Conservation (phyloP, 2,888 invertebrate genomes). For the Arrhopalites spinosus region DNA sequence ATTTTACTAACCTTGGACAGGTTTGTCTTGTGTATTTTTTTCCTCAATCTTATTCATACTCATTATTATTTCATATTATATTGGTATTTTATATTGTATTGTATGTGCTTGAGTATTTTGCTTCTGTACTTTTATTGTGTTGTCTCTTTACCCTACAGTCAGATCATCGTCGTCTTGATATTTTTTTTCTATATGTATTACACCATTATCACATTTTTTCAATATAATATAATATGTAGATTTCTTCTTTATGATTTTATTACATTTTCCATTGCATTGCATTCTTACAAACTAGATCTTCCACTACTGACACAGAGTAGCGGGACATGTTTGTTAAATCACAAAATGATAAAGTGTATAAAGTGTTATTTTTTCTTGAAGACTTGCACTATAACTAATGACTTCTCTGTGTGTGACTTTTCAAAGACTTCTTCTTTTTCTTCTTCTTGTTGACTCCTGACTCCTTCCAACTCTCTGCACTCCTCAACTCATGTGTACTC, state of each 20-base stretch:
- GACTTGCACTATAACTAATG: neutral
- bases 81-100: neutral
- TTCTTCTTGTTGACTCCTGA: no score
- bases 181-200: neutral
- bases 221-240: no score
- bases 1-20: slow-evolving; percentile 61
- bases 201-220: neutral
- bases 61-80: neutral
- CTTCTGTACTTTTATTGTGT: neutral
- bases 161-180: neutral
- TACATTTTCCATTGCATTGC: neutral
- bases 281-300: slow-evolving; percentile 37
- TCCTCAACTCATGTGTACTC: slow-evolving; percentile 5
- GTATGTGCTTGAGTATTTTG: neutral
- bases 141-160: no score
- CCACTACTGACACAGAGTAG: slow-evolving; percentile 37
- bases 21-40: slow-evolving; percentile 57
- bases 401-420: slow-evolving; percentile 12
- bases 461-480: no score
- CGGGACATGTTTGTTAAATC: slow-evolving; percentile 35
- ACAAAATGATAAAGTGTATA: slow-evolving; percentile 17
- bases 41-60: neutral
- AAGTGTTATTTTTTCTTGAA: neutral
- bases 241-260: no score
- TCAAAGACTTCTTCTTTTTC: neutral